A percentile compares a stretch with the other conserved stretches of the same genome.
These are phyloP conservation scores for Rhodeus uyekii DNA, from an alignment of 2,797 vertebrate genomes.

Conservation along the genomic window DNA sequence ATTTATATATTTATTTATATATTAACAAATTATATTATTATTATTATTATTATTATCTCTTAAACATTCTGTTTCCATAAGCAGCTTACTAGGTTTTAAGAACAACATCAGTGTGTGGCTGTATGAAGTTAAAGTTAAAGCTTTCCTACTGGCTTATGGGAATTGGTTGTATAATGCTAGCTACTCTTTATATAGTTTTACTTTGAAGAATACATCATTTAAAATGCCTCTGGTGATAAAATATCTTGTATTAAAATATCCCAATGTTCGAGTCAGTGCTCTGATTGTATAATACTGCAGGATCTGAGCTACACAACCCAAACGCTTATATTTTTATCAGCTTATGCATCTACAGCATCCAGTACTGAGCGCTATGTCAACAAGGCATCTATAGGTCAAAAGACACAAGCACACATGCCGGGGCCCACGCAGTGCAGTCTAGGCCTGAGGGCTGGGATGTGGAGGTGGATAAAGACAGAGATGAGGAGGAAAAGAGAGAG, in stretches of 20 bases:
- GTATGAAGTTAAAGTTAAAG: background rate
- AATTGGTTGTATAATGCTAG: constrained; percentile 16
- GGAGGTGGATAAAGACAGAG: constrained; percentile 51
- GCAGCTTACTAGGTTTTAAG: background rate
- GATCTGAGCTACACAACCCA: background rate
- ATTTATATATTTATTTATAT: too few relatives aligned
- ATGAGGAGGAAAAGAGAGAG: constrained; percentile 26
- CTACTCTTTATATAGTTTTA: constrained; percentile 3
- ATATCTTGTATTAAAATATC: constrained; percentile 42
- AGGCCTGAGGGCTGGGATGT: constrained; percentile 52
- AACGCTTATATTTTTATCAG: constrained; percentile 24
- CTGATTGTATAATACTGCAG: constrained; percentile 50
- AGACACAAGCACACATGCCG: constrained; percentile 36
- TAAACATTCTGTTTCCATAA: background rate
- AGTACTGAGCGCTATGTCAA: background rate
- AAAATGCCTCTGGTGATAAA: constrained; percentile 25
- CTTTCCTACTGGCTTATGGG: background rate
- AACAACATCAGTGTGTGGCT: background rate
- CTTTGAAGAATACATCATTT: constrained; percentile 22
- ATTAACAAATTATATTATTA: too few relatives aligned
- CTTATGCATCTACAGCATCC: background rate
- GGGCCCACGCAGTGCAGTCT: constrained; percentile 46
- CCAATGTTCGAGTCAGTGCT: constrained; percentile 39
- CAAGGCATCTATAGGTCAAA: constrained; percentile 45
- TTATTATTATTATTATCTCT: too few relatives aligned